Base-by-base conservation (phyloP, 37 sponge, comb jelly and placozoan species). In the Geodia barretti region DNA sequence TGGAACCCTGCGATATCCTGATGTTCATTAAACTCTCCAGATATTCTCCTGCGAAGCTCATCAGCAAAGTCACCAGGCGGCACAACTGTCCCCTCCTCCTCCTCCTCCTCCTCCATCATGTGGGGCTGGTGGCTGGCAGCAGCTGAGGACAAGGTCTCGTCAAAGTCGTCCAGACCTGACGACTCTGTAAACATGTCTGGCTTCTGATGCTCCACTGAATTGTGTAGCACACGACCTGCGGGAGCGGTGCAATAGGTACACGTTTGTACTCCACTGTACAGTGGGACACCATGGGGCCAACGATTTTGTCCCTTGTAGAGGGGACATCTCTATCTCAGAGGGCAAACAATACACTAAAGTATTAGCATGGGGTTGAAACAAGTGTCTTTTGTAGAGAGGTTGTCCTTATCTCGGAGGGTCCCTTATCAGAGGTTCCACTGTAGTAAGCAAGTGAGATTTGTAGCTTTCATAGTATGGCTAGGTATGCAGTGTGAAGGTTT, bases 91-190 rank as follows among this genome's bases (percentile, higher is more conserved):
- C 23, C 39, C 68, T 70, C 62, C 25, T 43, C 63, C 29, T 37
- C 41, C 75, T 34, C 32, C 81, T 64, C 28, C 69, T 39, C 7
- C 11, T 23, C 8, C 72, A 4, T 69, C 36, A n/a, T 5, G 35
- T 3, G 35, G 35, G 1, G 21, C 70, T 23, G 32, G 4, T 11
- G 26, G 35, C 5, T 3, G 31, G 2, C 21, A 23, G 32, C 21
- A 34, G 5, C 32, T 35, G 5, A n/a, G 23, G 26, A 39, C 60
- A 2, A 33, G 69, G 11, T 73, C 39, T 77, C 79, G 11, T 83
- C 89, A 66, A 83, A 77, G 25, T 79, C 84, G n/a, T 83, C 83
- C 34, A 74, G 77, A 1, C 47, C 73, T 4, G 41, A 61, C n/a
- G 40, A 21, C 8, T 23, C 62, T n/a, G n/a, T n/a, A 31, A 25